Base-by-base conservation (phyloP, 2,888 invertebrate genomes). In the Mythimna lalbum region DNA sequence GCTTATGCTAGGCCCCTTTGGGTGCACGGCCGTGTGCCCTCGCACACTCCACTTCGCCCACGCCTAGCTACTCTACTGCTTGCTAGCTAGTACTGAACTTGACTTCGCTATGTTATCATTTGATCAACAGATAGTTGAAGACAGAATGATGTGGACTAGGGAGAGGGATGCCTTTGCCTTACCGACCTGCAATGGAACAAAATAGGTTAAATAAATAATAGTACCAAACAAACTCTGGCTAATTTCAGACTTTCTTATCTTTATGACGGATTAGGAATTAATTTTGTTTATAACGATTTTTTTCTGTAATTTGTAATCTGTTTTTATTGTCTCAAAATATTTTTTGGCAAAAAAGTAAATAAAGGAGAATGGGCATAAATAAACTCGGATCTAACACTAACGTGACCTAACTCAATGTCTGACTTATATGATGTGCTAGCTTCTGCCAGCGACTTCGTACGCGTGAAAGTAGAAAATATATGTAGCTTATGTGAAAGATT, bases 61-160 rank as follows among this genome's bases (percentile, higher is more conserved):
- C 27, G 27, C 27, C 2, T 27, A 3, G 27, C 27, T 27, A 27
- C 27, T 3, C 27, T 27, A 27, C 27, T 33, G n/a, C 56, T 68
- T 23, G 55, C 39, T 31, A 23, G 57, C 27, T 57, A 12, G 56
- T 52, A 68, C 52, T 71, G 75, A 79, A 55, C 57, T 60, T 75
- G 23, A 27, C 61, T 80, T 64, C 62, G 49, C 33, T 69, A 19
- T 53, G 63, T 23, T 67, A 67, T 60, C 59, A 73, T 76, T 67
- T 47, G 56, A 66, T 64, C 56, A 72, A 6, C 52, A 27, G 27
- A 49, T 49, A 19, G 33, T 33, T 53, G 14, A 19, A 31, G 47
- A n/a, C 47, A 49, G 47, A n/a, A n/a, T n/a, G 7, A 4, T 49
- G n/a, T 49, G 47, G 47, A 49, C 1, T n/a, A n/a, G 47, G 47